These are phyloP conservation scores for Lagocephalus sceleratus DNA, from an alignment of 2,797 vertebrate species.

Conservation along the genomic window DNA sequence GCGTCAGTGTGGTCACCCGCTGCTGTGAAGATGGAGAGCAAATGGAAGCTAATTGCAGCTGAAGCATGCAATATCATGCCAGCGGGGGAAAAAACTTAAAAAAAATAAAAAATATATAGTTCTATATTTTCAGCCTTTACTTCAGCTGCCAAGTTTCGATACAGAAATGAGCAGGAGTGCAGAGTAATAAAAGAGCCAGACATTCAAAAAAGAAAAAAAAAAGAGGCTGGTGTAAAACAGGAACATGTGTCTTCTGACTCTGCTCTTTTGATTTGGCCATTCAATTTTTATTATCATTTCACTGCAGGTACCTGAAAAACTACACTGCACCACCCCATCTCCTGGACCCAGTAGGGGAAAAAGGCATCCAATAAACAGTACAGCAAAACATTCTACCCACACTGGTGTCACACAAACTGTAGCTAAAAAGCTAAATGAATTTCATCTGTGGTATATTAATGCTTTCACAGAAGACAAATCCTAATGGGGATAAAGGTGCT, in stretches of 20 bases:
- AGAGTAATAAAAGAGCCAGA: slow-evolving; percentile 8
- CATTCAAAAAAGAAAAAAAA: slow-evolving; percentile 4
- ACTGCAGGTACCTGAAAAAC: not conserved
- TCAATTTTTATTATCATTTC: not conserved
- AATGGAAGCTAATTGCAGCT: slow-evolving; percentile 23
- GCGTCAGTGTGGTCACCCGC: slow-evolving; percentile 26
- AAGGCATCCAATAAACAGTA: not conserved
- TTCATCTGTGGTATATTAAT: no score
- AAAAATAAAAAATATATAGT: slow-evolving; percentile 25
- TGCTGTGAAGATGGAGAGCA: slow-evolving; percentile 21
- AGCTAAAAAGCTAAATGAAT: no score
- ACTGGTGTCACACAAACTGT: no score
- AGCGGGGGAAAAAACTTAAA: not conserved
- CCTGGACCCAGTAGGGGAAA: not conserved
- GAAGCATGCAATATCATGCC: slow-evolving; percentile 16
- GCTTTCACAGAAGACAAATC: no score
- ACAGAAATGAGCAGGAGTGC: slow-evolving; percentile 9
- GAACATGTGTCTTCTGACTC: slow-evolving; percentile 1
- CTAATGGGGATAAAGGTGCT: no score
- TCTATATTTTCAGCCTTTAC: slow-evolving; percentile 18
- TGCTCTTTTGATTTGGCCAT: not conserved
- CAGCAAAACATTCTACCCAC: not conserved
- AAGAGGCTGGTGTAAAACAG: not conserved
- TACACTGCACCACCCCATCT: not conserved
- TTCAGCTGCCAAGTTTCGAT: slow-evolving; percentile 24